Percentiles rank a stretch among this genome's conserved stretches.
phyloP scores from a whole-genome alignment of 2,797 vertebrate species.

The Apogon hyalosoma region DNA sequence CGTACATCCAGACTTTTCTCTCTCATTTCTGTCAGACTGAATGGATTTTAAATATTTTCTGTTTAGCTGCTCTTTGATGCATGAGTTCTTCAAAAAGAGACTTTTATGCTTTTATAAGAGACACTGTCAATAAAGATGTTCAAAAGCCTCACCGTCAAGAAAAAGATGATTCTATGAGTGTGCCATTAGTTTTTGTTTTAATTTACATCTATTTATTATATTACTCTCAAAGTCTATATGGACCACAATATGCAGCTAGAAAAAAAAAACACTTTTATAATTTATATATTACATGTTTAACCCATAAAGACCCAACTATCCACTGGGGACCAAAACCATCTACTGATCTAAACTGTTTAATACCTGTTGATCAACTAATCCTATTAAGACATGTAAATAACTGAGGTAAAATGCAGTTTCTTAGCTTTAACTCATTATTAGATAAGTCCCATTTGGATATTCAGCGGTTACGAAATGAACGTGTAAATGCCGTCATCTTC shows the following conservation, averaged over 20 bases:
- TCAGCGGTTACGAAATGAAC: too few species aligned
- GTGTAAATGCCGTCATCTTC: too few species aligned
- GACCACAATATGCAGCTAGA: not conserved
- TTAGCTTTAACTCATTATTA: too few species aligned
- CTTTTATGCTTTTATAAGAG: slow-evolving; percentile 12
- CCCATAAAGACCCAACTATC: too few species aligned
- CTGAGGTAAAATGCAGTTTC: too few species aligned
- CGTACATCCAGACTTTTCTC: not conserved
- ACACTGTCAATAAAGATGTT: slow-evolving; percentile 2
- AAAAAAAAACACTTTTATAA: too few species aligned
- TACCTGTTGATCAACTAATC: too few species aligned
- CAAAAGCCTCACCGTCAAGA: not conserved
- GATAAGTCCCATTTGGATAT: too few species aligned
- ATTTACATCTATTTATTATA: not conserved
- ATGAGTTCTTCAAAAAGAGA: not conserved
- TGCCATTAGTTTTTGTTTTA: not conserved
- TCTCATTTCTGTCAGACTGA: not conserved
- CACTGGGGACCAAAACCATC: too few species aligned
- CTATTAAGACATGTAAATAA: too few species aligned
- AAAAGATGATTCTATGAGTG: not conserved
- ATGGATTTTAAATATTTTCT: not conserved
- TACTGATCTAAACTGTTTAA: too few species aligned
- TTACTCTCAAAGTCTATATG: slow-evolving; percentile 21
- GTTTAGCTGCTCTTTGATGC: not conserved
- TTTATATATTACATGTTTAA: too few species aligned